These are phyloP conservation scores for Anneissia japonica DNA, from an alignment of 35 echinoderm and acorn worm genomes.

Conservation along the genomic window DNA sequence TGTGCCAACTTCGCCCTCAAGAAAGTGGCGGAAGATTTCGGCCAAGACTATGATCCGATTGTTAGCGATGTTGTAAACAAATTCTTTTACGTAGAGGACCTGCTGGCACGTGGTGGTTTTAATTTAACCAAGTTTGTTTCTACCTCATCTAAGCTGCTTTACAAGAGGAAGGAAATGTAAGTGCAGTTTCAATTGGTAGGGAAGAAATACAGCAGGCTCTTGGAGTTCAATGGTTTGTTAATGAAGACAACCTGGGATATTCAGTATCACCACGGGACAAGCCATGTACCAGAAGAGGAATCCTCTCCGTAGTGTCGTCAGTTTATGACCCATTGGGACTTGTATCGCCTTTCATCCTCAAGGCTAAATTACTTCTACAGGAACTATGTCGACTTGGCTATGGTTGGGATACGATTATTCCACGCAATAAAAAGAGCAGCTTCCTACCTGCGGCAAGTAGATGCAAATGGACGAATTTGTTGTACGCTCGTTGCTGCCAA, in stretches of 20 bases:
- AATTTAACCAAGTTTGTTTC: background rate
- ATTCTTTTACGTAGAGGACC: constrained; percentile 10
- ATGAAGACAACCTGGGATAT: constrained; percentile 27
- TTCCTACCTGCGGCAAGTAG: constrained; percentile 17
- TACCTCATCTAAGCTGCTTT: background rate
- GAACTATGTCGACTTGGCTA: constrained; percentile 20
- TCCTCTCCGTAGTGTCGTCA: constrained; percentile 25
- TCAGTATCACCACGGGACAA: constrained; percentile 14
- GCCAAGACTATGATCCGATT: background rate
- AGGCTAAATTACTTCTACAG: constrained; percentile 34
- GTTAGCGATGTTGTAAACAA: background rate
- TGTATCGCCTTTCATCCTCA: constrained; percentile 19
- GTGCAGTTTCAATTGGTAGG: background rate
- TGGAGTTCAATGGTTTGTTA: constrained; percentile 15
- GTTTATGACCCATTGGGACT: constrained; percentile 40
- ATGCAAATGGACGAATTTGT: background rate
- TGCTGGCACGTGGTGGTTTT: background rate
- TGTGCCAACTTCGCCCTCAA: background rate
- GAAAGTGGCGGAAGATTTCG: background rate
- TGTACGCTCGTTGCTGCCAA: background rate
- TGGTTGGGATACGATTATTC: constrained; percentile 26
- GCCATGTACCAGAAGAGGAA: constrained; percentile 24
- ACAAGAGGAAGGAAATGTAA: background rate
- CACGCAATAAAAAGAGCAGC: background rate
- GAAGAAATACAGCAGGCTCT: background rate